Evolutionary conservation across 2,113 vertebrate genomes (phyloP), one percentile per base, ranked within the genome.

Genomic region (Mesembrinibis cayennensis): DNA sequence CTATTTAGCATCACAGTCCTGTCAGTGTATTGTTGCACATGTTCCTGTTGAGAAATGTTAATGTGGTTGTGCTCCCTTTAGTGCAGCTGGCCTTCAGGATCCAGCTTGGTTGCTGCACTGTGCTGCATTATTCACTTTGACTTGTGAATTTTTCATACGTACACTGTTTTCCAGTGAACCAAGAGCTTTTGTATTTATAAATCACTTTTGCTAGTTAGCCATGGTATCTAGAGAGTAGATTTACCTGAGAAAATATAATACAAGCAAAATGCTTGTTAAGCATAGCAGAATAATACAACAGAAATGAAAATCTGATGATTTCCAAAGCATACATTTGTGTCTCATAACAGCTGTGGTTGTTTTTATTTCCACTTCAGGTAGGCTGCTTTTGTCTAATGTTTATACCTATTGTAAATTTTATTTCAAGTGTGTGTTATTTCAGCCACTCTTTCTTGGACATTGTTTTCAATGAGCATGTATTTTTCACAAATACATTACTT

Each of bases 281-380:
- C 34, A 69, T 55, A 87, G 40, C 55, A 67, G 42, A 96, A 85
- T 82, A 89, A 63, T 52, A 17, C 17, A 89, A 58, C 16, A 84
- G 38, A 34, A 92, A 80, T 53, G n/a, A 95, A 92, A 93, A 89
- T 14, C 47, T 38, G 52, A 63, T 23, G 56, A 52, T 81, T 89
- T 90, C 83, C 62, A 96, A 78, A 87, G 72, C 50, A 84, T 70
- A 74, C 1, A 87, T 84, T 67, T 84, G 16, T 87, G 70, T 94
- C 94, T 78, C 91, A 55, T 72, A 93, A 59, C 87, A 93, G 69
- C 81, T 87, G 87, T 55, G 80, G 62, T 0, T 91, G 87, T 59
- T 96, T 94, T 87, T 84, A 74, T 94, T 94, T 95, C 20, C 65
- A 69, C 36, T 76, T 84, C 52, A 72, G 40, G 65, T 89, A 87